Evolutionary conservation across 2,888 invertebrate species (phyloP).

Genomic region (Drosophila macrospina): DNA sequence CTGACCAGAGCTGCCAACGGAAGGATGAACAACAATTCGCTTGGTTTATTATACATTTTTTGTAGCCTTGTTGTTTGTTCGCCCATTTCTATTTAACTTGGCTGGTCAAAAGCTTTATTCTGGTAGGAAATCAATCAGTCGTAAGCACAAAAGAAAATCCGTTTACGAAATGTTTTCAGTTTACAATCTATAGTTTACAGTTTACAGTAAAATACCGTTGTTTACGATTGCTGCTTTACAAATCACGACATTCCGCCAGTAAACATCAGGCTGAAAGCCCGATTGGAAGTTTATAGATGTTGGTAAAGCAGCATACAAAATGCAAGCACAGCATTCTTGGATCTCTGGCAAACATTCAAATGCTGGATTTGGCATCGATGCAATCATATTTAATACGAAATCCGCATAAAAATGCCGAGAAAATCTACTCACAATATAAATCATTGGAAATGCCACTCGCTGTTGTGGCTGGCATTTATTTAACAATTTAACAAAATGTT

Average conservation of each 20-base stretch:
- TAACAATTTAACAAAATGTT: not conserved
- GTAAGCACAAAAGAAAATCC: slow-evolving; percentile 24
- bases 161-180: slow-evolving; percentile 16
- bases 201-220: slow-evolving; percentile 7
- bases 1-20: not conserved
- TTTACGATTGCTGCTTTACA: not conserved
- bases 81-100: not conserved
- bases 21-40: not conserved
- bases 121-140: slow-evolving; percentile 1
- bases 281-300: not conserved
- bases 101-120: not conserved
- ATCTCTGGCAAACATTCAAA: slow-evolving; percentile 13
- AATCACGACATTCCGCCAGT: not conserved
- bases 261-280: not conserved
- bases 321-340: not conserved
- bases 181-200: slow-evolving; percentile 7
- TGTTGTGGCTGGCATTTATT: not conserved
- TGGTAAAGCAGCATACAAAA: not conserved
- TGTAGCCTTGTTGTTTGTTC: not conserved
- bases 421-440: not conserved
- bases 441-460: not conserved
- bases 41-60: not conserved
- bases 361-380: not conserved
- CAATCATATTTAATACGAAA: too few species aligned
- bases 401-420: too few species aligned